These are phyloP conservation scores for Meiosimyza platycephala DNA, from an alignment of 2,888 invertebrate genomes.

Conservation along the genomic window DNA sequence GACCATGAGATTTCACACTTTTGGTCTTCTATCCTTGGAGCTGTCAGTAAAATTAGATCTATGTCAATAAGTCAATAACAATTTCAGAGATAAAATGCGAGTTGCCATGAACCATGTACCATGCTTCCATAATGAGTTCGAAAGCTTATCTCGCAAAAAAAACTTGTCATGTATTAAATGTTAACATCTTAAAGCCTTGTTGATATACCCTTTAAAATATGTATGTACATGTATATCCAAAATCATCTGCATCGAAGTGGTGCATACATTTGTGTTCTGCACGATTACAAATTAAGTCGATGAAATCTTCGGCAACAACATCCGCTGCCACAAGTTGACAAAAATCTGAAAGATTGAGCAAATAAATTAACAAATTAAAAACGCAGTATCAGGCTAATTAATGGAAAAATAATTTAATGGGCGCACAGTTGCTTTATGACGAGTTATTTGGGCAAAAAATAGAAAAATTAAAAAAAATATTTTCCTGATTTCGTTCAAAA, in stretches of 20 bases:
- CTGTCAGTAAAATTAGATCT: too few species aligned
- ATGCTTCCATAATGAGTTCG: too few species aligned
- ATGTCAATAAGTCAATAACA: too few species aligned
- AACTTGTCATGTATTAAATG: background rate
- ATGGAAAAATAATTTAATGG: constrained; percentile 5
- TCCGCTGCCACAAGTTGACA: background rate
- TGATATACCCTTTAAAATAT: background rate
- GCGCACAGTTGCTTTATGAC: background rate
- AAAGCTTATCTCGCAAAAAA: too few species aligned
- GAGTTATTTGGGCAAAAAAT: too few species aligned
- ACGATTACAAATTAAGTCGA: constrained; percentile 23
- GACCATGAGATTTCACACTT: too few species aligned
- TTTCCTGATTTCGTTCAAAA: too few species aligned
- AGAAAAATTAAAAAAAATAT: too few species aligned
- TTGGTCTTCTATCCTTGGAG: too few species aligned
- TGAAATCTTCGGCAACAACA: constrained; percentile 11
- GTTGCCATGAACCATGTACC: too few species aligned
- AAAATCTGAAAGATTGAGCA: too few species aligned
- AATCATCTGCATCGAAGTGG: background rate
- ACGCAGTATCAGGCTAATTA: constrained; percentile 2
- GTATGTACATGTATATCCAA: background rate
- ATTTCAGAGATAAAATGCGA: too few species aligned
- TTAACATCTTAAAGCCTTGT: background rate
- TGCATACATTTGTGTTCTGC: constrained; percentile 8
- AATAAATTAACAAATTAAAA: constrained; percentile 4